These are phyloP conservation scores for Diorhabda carinulata DNA, from an alignment of 1,140 invertebrate species.

Conservation along the genomic window DNA sequence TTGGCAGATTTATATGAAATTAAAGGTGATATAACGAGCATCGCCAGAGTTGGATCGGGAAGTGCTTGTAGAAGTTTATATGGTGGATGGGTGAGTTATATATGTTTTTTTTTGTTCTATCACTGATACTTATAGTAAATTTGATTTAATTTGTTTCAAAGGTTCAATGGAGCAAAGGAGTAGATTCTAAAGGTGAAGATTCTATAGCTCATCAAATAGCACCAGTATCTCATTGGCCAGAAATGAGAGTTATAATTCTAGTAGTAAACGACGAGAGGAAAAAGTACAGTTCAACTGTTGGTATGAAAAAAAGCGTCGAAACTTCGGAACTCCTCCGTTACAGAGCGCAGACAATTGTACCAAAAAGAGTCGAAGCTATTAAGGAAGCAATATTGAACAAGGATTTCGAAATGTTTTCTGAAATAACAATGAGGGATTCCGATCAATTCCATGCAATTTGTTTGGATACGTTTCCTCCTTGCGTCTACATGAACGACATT, in stretches of 20 bases:
- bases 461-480: conserved; percentile 92
- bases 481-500: conserved; percentile 85
- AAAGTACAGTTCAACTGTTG: conserved; percentile 80
- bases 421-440: conserved; percentile 95
- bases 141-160: conserved; percentile 10
- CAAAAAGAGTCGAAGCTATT: conserved; percentile 66
- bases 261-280: conserved; percentile 87
- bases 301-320: conserved; percentile 80
- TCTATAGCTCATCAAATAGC: conserved; percentile 76
- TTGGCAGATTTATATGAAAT: conserved; percentile 75
- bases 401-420: conserved; percentile 85
- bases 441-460: conserved; percentile 97
- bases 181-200: conserved; percentile 66
- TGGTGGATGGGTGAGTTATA: conserved; percentile 78
- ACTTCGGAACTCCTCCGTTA: conserved; percentile 83
- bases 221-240: conserved; percentile 78
- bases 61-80: conserved; percentile 93
- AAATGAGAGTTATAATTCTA: conserved; percentile 84
- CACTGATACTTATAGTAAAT: neutral
- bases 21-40: conserved; percentile 73
- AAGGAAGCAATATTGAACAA: conserved; percentile 68
- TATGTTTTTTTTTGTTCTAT: neutral
- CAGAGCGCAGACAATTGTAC: conserved; percentile 69
- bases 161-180: conserved; percentile 71
- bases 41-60: conserved; percentile 88